These are phyloP conservation scores for Mimas tiliae DNA, from an alignment of 2,888 invertebrate species.

Conservation along the genomic window DNA sequence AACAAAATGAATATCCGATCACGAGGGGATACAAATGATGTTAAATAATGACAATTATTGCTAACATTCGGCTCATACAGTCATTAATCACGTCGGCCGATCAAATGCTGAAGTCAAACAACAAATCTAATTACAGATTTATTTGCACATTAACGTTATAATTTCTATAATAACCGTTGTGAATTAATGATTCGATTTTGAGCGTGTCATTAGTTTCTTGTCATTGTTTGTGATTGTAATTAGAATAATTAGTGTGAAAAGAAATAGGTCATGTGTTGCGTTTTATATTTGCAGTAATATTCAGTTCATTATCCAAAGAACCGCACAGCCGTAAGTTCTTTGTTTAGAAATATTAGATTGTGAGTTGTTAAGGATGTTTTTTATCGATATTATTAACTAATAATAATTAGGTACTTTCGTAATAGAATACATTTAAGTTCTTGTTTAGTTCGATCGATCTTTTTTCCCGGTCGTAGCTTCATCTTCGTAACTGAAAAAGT, in stretches of 20 bases:
- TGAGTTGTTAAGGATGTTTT: too few species aligned
- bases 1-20: conserved; percentile 17
- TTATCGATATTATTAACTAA: too few species aligned
- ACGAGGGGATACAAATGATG: conserved; percentile 17
- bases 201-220: conserved; percentile 50
- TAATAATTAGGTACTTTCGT: too few species aligned
- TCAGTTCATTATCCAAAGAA: neutral
- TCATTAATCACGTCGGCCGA: conserved; percentile 28
- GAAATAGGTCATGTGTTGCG: conserved; percentile 1
- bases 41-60: conserved; percentile 21
- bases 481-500: too few species aligned
- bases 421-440: too few species aligned
- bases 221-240: conserved; percentile 29
- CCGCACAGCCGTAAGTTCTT: neutral
- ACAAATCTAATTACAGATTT: conserved; percentile 33
- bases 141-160: conserved; percentile 43
- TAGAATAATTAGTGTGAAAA: neutral
- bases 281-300: neutral
- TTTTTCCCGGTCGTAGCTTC: too few species aligned
- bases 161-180: conserved; percentile 38
- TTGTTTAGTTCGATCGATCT: too few species aligned
- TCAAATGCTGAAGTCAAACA: conserved; percentile 22
- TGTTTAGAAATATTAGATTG: neutral
- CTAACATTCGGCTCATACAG: conserved; percentile 12
- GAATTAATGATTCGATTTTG: conserved; percentile 46